Evolutionary conservation across 2,888 invertebrate genomes (phyloP), one percentile per base, ranked within the genome.

Genomic region (Macaria notata): DNA sequence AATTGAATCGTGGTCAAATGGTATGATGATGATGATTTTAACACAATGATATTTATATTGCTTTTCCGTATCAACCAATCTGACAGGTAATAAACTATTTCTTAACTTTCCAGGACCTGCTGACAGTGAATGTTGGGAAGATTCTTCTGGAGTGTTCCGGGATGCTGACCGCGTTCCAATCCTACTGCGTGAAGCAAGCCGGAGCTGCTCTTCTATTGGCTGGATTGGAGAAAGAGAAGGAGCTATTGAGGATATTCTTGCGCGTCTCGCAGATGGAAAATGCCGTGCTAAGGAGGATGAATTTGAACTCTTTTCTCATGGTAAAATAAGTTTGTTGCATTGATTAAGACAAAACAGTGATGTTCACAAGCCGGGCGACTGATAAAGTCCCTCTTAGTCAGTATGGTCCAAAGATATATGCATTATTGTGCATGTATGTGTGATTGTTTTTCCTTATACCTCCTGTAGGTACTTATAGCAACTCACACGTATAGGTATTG

Each of bases 251-350:
- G 82, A 98, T 98, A 86, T 99, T 98, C 87, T 93, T 99, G 59
- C 95, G 97, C 81, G 98, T 98, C 58, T 98, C 98, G 41, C 98
- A 98, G 92, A 98, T 98, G 96, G 98, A 98, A 85, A 98, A 98
- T 83, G 94, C 96, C 29, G 95, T 98, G 63, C 90, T 98, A 69
- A 93, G 98, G 70, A 93, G 98, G 71, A 98, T 98, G 98, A 98
- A 98, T 84, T 93, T 99, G 48, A 98, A 98, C 88, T 98, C 98
- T n/a, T 99, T 98, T 88, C 94, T 98, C 55, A 98, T 98, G 98
- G 98, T 97, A 83, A 84, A 88, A 19, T 39, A 29, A 53, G 31
- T 42, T 43, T 50, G 7, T 6, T 46, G 9, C 19, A 19, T 19
- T 19, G 19, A 19, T 19, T 19, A 19, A 19, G 2, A 19, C 19